phyloP scores from a whole-genome alignment of 2,113 vertebrate species.

The Noctilio leporinus region DNA sequence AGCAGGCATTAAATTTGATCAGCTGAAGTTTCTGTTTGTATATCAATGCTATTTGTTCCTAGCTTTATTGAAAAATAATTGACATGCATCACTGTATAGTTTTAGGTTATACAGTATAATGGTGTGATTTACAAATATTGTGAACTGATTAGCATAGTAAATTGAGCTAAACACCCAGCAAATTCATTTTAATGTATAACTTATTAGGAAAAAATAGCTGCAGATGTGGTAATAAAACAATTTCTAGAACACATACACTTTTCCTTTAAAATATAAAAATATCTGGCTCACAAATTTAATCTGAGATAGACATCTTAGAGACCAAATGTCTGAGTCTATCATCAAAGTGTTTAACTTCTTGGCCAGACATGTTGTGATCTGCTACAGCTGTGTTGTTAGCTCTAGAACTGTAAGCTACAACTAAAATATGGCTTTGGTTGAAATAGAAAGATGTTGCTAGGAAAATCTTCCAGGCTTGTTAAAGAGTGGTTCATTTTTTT shows the following conservation, averaged over 20 bases:
- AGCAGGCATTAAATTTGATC: not conserved
- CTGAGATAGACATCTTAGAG: not conserved
- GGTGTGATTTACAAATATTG: not conserved
- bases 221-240: not conserved
- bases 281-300: not conserved
- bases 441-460: constrained; percentile 38
- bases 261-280: not conserved
- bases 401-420: not conserved
- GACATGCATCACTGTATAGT: not conserved
- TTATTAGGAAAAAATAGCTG: not conserved
- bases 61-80: not conserved
- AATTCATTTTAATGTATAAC: not conserved
- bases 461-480: constrained; percentile 34
- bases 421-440: not conserved
- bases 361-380: not conserved
- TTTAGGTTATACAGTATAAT: not conserved
- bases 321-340: not conserved
- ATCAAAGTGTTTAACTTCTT: not conserved
- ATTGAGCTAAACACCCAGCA: not conserved
- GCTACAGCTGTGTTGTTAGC: not conserved
- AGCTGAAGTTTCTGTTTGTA: not conserved
- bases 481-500: constrained; percentile 50
- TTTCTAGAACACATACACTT: not conserved
- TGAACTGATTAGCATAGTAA: not conserved
- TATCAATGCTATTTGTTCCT: not conserved